Evolutionary conservation across 2,797 vertebrate genomes (phyloP).

Genomic region (Natrix natrix): DNA sequence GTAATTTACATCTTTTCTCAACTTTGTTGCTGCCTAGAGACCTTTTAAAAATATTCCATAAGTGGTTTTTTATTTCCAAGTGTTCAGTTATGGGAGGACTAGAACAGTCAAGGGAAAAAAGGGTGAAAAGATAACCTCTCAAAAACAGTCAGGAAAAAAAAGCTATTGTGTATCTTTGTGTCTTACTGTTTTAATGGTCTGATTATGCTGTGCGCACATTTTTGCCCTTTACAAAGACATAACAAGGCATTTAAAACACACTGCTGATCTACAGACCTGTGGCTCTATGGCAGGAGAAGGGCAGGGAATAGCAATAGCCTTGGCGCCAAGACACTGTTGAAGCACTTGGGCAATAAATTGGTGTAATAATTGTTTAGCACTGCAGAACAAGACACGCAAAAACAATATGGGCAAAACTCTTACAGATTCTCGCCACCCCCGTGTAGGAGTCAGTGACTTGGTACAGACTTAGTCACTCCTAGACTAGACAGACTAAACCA

Average conservation of each 20-base stretch:
- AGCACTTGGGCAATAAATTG: background rate
- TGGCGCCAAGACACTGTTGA: background rate
- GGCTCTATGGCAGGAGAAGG: background rate
- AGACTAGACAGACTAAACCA: background rate
- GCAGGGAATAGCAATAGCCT: background rate
- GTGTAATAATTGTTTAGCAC: background rate
- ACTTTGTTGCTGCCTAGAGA: background rate
- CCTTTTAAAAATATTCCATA: background rate
- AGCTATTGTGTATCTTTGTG: background rate
- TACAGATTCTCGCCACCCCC: background rate
- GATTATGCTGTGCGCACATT: background rate
- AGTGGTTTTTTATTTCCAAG: background rate
- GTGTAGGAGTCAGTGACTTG: background rate
- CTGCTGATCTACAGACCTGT: background rate
- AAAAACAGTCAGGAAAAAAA: slow-evolving; percentile 2
- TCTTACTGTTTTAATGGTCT: slow-evolving; percentile 5
- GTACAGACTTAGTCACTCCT: background rate
- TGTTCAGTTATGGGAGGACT: background rate
- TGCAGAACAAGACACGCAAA: background rate
- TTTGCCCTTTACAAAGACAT: background rate
- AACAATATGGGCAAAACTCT: background rate
- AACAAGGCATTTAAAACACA: background rate
- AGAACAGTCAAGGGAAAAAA: background rate
- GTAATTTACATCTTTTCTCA: slow-evolving; percentile 22
- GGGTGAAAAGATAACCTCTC: background rate